These are phyloP conservation scores for Neodiprion pinetum DNA, from an alignment of 1,140 invertebrate genomes.

Conservation along the genomic window DNA sequence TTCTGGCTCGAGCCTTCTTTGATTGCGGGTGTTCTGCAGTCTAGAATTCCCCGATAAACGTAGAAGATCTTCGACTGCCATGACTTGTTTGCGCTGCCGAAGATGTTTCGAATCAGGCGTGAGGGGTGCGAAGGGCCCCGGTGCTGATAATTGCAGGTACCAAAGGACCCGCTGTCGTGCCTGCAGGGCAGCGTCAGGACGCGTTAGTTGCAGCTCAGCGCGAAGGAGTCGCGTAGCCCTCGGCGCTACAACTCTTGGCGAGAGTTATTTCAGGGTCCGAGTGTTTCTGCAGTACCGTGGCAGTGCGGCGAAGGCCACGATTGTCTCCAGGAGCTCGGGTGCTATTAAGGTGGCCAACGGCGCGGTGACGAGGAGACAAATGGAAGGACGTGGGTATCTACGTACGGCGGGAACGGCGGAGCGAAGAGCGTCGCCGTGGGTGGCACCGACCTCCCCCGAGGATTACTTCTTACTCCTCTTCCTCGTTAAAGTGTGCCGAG, in stretches of 20 bases:
- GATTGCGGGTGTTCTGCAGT: too few species aligned
- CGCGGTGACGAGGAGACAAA: background rate
- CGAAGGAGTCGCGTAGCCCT: background rate
- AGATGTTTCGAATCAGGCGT: too few species aligned
- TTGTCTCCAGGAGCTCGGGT: constrained; percentile 2
- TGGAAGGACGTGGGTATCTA: background rate
- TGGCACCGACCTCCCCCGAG: constrained; percentile 33
- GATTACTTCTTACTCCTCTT: constrained; percentile 37
- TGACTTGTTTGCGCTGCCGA: too few species aligned
- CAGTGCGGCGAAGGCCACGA: background rate
- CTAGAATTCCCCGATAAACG: too few species aligned
- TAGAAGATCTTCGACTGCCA: too few species aligned
- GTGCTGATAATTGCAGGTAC: too few species aligned
- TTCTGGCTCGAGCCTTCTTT: too few species aligned
- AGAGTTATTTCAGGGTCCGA: constrained; percentile 13
- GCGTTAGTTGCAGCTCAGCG: too few species aligned
- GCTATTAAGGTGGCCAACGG: constrained; percentile 12
- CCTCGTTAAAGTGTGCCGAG: constrained; percentile 20
- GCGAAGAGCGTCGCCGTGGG: constrained; percentile 30
- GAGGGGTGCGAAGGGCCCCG: too few species aligned
- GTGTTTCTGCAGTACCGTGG: background rate
- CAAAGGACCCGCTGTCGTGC: too few species aligned
- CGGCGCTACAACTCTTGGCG: background rate
- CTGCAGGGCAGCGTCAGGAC: too few species aligned
- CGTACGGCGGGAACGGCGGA: background rate